Evolutionary conservation across 2,113 vertebrate genomes (phyloP), one percentile per base, ranked within the genome.

Genomic region (Oryzias melastigma): DNA sequence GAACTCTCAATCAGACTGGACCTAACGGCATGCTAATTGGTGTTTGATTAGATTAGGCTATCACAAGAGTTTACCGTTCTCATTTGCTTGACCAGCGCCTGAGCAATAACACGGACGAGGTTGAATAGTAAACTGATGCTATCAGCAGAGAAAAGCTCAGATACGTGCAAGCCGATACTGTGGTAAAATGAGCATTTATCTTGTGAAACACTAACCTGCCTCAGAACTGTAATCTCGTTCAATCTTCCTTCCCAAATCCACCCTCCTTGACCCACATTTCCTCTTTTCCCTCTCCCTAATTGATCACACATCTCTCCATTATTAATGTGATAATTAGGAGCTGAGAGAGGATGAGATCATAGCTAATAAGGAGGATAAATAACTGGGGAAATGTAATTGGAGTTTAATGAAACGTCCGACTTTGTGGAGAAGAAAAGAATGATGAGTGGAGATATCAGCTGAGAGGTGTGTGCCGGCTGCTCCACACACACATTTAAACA

Each of bases 321-420:
- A 92, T 91, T 91, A 84, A 92, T 91, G 85, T 77, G 73, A 88
- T 89, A 78, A 92, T 92, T 92, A 92, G 78, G 65, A 61, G 65
- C 5, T 14, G 75, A 71, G 52, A 80, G 58, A 61, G 75, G 70
- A 71, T 87, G 89, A 87, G 86, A 88, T 90, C 82, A 82, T 67
- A 50, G 55, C 73, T 90, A 85, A 89, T 77, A 87, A 83, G 72
- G 68, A 86, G 86, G 85, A 90, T 86, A 89, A 89, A 89, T 87
- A 91, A 87, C 78, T 61, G 70, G 61, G 80, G 80, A 77, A 84
- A 87, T 78, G 87, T 90, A 75, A 88, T 90, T 87, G 87, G 81
- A 84, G 51, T 76, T 88, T 90, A 88, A 91, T 89, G 87, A 88
- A 91, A 86, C 83, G 81, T 77, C 77, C 43, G 68, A 64, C 67